Conservation (phyloP, 2,113 vertebrate genomes). For the Pogona vitticeps region DNA sequence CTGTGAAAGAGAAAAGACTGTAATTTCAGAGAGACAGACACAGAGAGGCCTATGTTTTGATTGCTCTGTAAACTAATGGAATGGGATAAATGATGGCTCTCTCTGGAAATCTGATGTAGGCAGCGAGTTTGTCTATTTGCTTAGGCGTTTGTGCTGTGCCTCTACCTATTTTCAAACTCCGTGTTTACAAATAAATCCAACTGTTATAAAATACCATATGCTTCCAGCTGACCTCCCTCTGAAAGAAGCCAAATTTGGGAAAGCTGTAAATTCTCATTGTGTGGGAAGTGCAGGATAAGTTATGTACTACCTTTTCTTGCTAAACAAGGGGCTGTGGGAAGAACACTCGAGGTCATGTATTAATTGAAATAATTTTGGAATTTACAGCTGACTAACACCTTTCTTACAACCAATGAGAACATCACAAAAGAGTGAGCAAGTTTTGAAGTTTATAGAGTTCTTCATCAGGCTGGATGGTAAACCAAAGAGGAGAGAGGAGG, state of each 20-base stretch:
- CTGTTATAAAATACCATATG: background rate
- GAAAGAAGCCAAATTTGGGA: background rate
- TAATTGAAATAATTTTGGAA: background rate
- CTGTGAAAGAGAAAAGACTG: background rate
- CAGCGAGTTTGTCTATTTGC: background rate
- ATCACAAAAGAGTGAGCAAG: background rate
- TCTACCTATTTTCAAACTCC: background rate
- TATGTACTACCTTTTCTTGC: background rate
- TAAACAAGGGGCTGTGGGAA: background rate
- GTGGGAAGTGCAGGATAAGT: background rate
- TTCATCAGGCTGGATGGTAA: background rate
- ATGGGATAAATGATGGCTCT: background rate
- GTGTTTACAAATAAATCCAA: background rate
- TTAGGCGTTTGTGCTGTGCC: background rate
- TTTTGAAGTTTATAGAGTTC: background rate
- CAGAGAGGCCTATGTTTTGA: background rate
- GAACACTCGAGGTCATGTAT: too few relatives aligned
- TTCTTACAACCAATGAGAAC: background rate
- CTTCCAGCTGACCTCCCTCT: too few relatives aligned
- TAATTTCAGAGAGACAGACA: background rate
- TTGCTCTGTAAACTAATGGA: background rate
- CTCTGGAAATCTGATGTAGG: background rate
- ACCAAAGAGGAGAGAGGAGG: background rate
- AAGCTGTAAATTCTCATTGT: background rate
- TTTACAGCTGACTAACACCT: background rate